Evolutionary conservation across 2,113 vertebrate species (phyloP), one percentile per base, ranked within the genome.

Genomic region (Bucco capensis): DNA sequence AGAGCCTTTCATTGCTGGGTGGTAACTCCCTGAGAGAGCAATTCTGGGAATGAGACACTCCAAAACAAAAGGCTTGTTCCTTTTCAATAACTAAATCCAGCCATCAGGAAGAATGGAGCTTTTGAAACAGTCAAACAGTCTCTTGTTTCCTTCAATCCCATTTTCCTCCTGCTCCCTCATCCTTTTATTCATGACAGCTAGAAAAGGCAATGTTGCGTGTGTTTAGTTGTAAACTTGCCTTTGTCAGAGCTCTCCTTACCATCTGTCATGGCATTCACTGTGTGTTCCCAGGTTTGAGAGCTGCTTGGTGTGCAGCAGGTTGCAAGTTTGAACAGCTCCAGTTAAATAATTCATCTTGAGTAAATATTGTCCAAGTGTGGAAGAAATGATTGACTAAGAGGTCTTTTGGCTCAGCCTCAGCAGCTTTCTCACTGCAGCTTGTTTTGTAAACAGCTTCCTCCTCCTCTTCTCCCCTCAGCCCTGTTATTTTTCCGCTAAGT

Each of bases 341-440:
- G 96, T n/a, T 98, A 97, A 99, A 99, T 99, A 98, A 99, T 98
- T 97, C 94, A 99, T 97, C 97, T 98, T 98, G 11, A 97, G 97
- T 98, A 96, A 97, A 97, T 97, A 98, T 98, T 98, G 97, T 98
- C 97, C 98, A 97, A 96, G 88, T 97, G 96, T 12, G 97, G 98
- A 98, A 98, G 97, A 94, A 98, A 98, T 98, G 97, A 96, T 98
- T 98, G 97, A 97, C 92, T 97, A 97, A 98, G 96, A 97, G 97
- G 94, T 96, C 93, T 94, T 94, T 97, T 97, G 96, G 84, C 96
- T 98, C 97, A 97, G 96, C 89, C 94, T 97, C 15, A 90, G 96
- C 97, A 97, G 95, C 97, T 98, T 98, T 96, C 97, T 98, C 98
- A 97, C 96, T 97, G 94, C 97, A 97, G 98, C 96, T 94, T 91